Percentiles rank a stretch among this genome's conserved stretches.
Evolutionary conservation across 2,888 invertebrate species (phyloP).

Genomic region (Hirtodrosophila duncani): DNA sequence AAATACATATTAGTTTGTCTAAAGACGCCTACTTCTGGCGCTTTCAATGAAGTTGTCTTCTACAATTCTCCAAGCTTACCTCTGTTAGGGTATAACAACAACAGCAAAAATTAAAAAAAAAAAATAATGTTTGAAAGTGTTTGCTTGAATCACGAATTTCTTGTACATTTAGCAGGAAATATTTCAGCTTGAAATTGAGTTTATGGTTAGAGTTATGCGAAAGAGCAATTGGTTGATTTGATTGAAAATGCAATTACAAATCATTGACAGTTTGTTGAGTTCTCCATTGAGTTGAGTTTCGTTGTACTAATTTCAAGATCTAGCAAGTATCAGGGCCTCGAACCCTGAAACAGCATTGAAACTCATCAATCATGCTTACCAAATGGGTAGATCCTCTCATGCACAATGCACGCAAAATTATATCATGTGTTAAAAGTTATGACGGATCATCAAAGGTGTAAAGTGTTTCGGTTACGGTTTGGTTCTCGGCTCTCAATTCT

Average conservation of each 20-base stretch:
- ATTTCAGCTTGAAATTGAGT: neutral
- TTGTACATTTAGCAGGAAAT: slow-evolving; percentile 36
- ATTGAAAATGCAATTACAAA: slow-evolving; percentile 63
- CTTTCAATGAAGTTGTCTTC: no score
- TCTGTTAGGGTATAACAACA: neutral
- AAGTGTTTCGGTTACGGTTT: slow-evolving; percentile 49
- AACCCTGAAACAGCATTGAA: neutral
- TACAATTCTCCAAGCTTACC: no score
- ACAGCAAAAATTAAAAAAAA: neutral
- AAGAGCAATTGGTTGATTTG: slow-evolving; percentile 37
- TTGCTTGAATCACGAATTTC: slow-evolving; percentile 53
- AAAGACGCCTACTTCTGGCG: no score
- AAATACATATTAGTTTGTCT: no score
- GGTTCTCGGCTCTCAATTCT: slow-evolving; percentile 22
- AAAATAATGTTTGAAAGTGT: slow-evolving; percentile 38
- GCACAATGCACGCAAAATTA: slow-evolving; percentile 66
- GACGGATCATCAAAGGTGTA: slow-evolving; percentile 73
- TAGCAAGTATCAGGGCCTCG: slow-evolving; percentile 6
- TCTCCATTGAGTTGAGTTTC: slow-evolving; percentile 39
- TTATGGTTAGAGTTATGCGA: slow-evolving; percentile 12
- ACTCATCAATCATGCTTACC: slow-evolving; percentile 30
- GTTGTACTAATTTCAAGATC: slow-evolving; percentile 60
- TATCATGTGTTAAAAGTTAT: slow-evolving; percentile 74
- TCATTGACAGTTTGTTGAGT: slow-evolving; percentile 68
- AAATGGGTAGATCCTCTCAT: slow-evolving; percentile 37